Base-by-base conservation (phyloP, 2,797 vertebrate species). In the Sphenopsis melanotis region DNA sequence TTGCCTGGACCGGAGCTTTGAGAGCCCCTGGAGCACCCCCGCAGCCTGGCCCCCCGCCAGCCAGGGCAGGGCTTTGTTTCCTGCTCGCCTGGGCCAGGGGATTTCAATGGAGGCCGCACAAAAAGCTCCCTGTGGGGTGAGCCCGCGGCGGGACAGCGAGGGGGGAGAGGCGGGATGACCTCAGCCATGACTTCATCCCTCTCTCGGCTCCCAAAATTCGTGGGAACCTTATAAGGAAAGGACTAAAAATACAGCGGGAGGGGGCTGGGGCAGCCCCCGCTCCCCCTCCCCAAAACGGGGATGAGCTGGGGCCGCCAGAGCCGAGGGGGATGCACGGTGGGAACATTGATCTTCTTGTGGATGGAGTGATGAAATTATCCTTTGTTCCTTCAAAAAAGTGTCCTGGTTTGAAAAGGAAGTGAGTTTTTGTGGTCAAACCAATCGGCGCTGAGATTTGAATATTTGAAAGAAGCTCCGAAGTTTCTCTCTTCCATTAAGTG, bases 111-210 rank as follows among this genome's bases (percentile, higher is more conserved):
- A 95, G 53, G 37, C 89, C 82, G 39, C 52, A 96, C 93, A 96
- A 96, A 96, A 96, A 95, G 59, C 82, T 70, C 77, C 77, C 83
- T 59, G 81, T 64, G 90, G 94, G 91, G 87, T 55, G 17, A 3
- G 64, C 49, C 37, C 37, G 37, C 37, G 11, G 11, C 12, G 12
- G 37, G 37, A 5, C 37, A 39, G 37, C 12, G 60, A 23, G 81
- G 47, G 68, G 36, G 46, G 37, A 15, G 41, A 75, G 72, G 18
- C 5, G 6, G 65, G 78, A 85, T 94, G 92, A 95, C 89, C 94
- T 95, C 95, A 96, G 87, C 57, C 42, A 87, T 95, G 92, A 95
- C 88, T 94, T 96, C 95, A 95, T 83, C 42, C 88, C 4, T 3
- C n/a, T 91, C 66, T 5, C 91, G 32, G 75, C 71, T 93, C 94